Evolutionary conservation across 2,113 vertebrate species (phyloP), one percentile per base, ranked within the genome.

Genomic region (Butastur rufipennis): DNA sequence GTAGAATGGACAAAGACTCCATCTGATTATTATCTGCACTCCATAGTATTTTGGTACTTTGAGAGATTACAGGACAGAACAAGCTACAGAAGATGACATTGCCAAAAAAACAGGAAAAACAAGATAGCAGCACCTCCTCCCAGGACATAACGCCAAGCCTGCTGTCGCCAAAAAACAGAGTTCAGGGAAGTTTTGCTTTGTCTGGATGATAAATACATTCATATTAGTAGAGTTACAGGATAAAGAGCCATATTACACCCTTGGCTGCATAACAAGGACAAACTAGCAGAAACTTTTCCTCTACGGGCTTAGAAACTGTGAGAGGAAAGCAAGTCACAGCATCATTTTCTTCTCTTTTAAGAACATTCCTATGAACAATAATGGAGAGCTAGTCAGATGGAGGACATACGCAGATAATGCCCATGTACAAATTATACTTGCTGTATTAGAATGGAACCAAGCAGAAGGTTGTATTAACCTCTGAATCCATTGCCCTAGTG

Each of bases 71-170:
- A 92, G 72, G 80, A 82, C 63, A 85, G 92, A 94, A 94, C 90
- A 94, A 86, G 81, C 75, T 88, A 84, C 63, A 55, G 56, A 86
- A 88, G 84, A 93, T 63, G 32, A 43, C 18, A 77, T 2, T 88
- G 82, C 79, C 95, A 94, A 92, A 78, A 58, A 90, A 80, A 59
- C 88, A 90, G 77, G 79, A 90, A 93, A 88, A 96, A 95, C 90
- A 93, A 96, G 94, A 85, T 36, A 83, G 55, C 70, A 86, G 78
- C 36, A 61, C 66, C 73, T 92, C 91, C 82, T 88, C 63, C 86
- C 58, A 83, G 43, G 71, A 94, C 26, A 70, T 18, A 73, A 81
- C 0, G 27, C 38, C 93, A 96, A 91, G 59, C n/a, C 29, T 9
- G 6, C 68, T 87, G 71, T 40, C 9, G 21, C 72, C n/a, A 87